Conservation (phyloP, 1,140 invertebrate genomes). For the Bilobella aurantiaca region DNA sequence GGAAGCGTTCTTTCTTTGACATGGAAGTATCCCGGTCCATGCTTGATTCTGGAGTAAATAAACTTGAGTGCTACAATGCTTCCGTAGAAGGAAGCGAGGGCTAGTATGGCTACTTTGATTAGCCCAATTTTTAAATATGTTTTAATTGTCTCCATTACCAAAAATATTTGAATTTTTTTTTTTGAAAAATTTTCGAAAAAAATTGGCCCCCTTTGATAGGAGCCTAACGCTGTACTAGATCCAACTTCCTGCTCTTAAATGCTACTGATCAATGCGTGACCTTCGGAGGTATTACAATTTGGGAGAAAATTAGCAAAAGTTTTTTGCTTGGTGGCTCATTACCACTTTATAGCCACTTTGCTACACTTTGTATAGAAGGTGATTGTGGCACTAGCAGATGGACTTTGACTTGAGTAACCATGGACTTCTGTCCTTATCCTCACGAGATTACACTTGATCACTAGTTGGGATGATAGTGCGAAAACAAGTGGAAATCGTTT, state of each 20-base stretch:
- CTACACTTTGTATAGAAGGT: not conserved
- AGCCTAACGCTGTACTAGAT: no score
- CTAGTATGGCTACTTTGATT: slow-evolving; percentile 5
- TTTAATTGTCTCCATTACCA: slow-evolving; percentile 1
- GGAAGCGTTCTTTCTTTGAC: slow-evolving; percentile 34
- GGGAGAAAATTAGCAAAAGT: no score
- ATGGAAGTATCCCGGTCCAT: slow-evolving; percentile 15
- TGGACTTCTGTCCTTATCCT: no score
- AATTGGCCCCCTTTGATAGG: no score
- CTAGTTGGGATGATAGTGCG: no score
- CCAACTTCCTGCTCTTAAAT: no score
- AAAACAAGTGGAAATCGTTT: no score
- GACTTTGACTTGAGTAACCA: no score
- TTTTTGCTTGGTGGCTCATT: no score
- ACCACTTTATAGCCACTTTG: not conserved
- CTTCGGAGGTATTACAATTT: no score
- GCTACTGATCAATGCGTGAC: no score
- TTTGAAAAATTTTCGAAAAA: not conserved
- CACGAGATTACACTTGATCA: no score
- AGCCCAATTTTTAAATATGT: slow-evolving; percentile 4
- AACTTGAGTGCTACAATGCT: slow-evolving; percentile 4
- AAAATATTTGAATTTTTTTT: not conserved
- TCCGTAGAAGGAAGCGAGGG: slow-evolving; percentile 18
- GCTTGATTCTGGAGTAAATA: slow-evolving; percentile 7
- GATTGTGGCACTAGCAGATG: not conserved